These are phyloP conservation scores for Drosophila pegasa DNA, from an alignment of 2,888 invertebrate genomes.

Conservation along the genomic window DNA sequence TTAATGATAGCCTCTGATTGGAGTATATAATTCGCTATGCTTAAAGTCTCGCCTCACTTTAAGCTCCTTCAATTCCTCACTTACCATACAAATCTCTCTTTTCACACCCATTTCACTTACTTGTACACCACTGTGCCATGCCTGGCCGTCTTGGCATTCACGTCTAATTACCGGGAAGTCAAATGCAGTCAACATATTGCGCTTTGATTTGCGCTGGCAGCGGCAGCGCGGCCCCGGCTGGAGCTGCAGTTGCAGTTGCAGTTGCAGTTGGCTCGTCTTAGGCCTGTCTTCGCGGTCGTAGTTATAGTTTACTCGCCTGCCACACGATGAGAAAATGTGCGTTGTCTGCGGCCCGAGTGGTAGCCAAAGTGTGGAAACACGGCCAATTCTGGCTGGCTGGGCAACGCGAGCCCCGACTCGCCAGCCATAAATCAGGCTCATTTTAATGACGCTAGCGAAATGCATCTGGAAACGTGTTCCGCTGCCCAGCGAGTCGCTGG, in stretches of 20 bases:
- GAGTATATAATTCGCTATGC: too few species aligned
- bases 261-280: constrained; percentile 16
- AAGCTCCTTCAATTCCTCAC: too few species aligned
- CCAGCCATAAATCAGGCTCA: constrained; percentile 78
- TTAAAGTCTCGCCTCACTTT: too few species aligned
- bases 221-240: constrained; percentile 29
- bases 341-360: constrained; percentile 65
- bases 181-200: constrained; percentile 81
- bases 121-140: constrained; percentile 34
- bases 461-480: constrained; percentile 76
- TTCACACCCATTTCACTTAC: background rate
- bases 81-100: background rate
- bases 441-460: constrained; percentile 77
- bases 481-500: constrained; percentile 30
- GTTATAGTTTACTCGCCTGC: constrained; percentile 72
- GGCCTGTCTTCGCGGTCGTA: constrained; percentile 60
- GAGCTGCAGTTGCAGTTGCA: constrained; percentile 8
- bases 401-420: constrained; percentile 18
- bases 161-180: constrained; percentile 81
- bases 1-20: too few species aligned
- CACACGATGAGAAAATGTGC: constrained; percentile 77
- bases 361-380: constrained; percentile 79
- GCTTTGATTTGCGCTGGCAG: constrained; percentile 78
- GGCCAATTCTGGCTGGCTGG: constrained; percentile 52
- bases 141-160: constrained; percentile 63